phyloP scores from a whole-genome alignment of 2,797 vertebrate species.

The Propithecus perrieri region DNA sequence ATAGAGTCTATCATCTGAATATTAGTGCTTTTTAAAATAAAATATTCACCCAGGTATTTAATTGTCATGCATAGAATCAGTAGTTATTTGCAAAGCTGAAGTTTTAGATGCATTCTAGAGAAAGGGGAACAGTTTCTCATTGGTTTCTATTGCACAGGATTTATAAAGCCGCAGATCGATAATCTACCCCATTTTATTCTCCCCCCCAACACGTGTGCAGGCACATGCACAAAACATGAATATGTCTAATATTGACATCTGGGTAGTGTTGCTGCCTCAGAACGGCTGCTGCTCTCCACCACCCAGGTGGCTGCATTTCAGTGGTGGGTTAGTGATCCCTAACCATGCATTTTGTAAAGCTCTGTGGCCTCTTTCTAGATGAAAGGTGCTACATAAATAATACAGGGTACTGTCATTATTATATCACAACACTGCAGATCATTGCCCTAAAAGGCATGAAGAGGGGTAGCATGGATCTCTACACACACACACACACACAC shows the following conservation, averaged over 20 bases:
- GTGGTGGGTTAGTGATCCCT: constrained; percentile 61
- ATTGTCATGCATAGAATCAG: not conserved
- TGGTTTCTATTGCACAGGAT: constrained; percentile 25
- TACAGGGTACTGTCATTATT: constrained; percentile 34
- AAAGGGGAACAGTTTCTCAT: not conserved
- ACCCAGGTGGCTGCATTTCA: constrained; percentile 4
- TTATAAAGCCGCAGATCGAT: constrained; percentile 64
- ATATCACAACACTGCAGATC: constrained; percentile 47
- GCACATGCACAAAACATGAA: not conserved
- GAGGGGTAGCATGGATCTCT: not conserved
- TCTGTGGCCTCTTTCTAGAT: constrained; percentile 66
- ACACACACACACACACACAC: not conserved
- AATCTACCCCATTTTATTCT: not conserved
- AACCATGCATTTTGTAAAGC: constrained; percentile 46
- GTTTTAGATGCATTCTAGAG: not conserved
- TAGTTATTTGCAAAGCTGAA: constrained; percentile 6
- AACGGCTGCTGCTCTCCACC: not conserved
- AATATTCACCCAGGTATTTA: not conserved
- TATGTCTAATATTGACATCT: constrained; percentile 45
- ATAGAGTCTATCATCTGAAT: not conserved
- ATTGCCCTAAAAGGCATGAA: not conserved
- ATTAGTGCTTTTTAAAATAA: constrained; percentile 31
- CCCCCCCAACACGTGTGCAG: not conserved
- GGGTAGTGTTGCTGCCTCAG: constrained; percentile 59
- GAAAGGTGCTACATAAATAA: constrained; percentile 57